Evolutionary conservation across 2,113 vertebrate species (phyloP).

Genomic region (Pholis gunnellus): DNA sequence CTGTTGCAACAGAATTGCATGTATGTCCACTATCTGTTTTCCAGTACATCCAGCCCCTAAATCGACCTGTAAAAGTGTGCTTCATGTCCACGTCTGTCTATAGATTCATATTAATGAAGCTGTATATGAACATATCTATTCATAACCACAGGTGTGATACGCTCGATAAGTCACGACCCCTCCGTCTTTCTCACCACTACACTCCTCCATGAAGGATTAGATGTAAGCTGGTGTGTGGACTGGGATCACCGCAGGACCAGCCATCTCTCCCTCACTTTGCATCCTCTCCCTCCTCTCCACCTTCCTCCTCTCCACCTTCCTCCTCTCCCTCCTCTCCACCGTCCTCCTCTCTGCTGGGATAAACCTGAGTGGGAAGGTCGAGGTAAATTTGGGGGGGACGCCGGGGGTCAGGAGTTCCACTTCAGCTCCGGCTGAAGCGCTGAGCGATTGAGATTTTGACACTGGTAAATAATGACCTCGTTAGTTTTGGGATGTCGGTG

Average conservation of each 20-base stretch:
- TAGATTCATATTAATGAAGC: not conserved
- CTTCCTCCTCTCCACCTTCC: not conserved
- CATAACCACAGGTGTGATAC: not conserved
- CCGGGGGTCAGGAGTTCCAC: conserved; percentile 10
- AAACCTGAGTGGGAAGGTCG: not conserved
- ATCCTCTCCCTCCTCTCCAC: not conserved
- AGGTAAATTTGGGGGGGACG: not conserved
- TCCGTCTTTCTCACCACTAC: conserved; percentile 9
- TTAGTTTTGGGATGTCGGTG: conserved; percentile 23
- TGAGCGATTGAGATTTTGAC: not conserved
- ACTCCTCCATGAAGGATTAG: not conserved
- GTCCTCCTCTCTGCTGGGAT: not conserved
- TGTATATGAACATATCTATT: not conserved
- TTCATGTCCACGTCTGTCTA: not conserved
- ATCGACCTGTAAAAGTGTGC: not conserved
- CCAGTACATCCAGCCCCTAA: not conserved
- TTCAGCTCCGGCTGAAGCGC: not conserved
- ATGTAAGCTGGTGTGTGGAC: not conserved
- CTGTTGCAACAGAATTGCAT: not conserved
- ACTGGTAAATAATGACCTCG: conserved; percentile 34
- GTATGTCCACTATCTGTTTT: not conserved
- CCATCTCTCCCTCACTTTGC: too few species aligned
- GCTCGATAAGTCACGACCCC: not conserved
- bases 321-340: not conserved
- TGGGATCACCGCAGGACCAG: not conserved